Base-by-base conservation (phyloP, 2,888 invertebrate species). In the Thera britannica region DNA sequence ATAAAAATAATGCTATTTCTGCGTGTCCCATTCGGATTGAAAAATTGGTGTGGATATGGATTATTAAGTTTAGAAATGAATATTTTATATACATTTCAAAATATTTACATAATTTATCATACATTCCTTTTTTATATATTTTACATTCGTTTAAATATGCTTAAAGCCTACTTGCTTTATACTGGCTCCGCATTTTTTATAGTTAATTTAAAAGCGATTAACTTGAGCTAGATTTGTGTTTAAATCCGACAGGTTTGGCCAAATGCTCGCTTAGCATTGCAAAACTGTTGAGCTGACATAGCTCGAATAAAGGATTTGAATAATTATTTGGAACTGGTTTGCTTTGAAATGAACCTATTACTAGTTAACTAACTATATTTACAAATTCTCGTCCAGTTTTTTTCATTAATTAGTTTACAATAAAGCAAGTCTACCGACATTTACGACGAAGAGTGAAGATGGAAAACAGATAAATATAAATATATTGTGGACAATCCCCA, bases 241-340 rank as follows among this genome's bases (percentile, higher is more conserved):
- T 44, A 66, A 60, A 60, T 51, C 36, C n/a, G 41, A 55, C 60
- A 57, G 49, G 12, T 51, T 66, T 51, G n/a, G 41, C 44, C 38
- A 51, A 65, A 70, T 58, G 12, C 41, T 65, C 34, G 36, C 58
- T 69, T 67, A 55, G 59, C 51, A 65, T 61, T 68, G 68, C 63
- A 61, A 68, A 63, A 57, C 57, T 61, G 58, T 48, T 65, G 38
- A 62, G 41, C 63, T 59, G 12, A 49, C 48, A 48, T 67, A 49
- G 67, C 52, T 38, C 48, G 58, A 46, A 58, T 58, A 38, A 52
- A 52, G 62, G 52, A 67, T 67, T 67, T 62, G 49, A 63, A 67
- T 63, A 51, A 63, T 36, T 44, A 67, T 67, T 67, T 63, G 49
- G 54, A 49, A 11, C 49, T 67, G 41, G 67, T 36, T 12, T 44